phyloP scores from a whole-genome alignment of 2,888 invertebrate species.

The Brenthis daphne region DNA sequence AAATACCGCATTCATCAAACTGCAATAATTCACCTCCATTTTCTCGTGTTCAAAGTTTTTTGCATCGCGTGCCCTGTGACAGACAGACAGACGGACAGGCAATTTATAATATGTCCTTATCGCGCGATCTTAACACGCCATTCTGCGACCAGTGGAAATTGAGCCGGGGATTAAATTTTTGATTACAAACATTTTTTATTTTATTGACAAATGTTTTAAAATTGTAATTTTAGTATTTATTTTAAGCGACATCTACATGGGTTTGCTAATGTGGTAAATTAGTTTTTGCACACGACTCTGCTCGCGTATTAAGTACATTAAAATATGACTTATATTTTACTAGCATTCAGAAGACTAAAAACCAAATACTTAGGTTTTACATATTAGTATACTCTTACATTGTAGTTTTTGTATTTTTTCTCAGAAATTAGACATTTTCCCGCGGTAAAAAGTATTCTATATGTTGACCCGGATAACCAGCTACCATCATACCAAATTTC shows the following conservation, averaged over 20 bases:
- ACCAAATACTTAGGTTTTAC: too few relatives aligned
- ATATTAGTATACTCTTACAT: too few relatives aligned
- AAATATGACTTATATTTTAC: too few relatives aligned
- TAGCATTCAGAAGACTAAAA: too few relatives aligned
- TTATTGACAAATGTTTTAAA: not conserved
- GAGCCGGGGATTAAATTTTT: conserved; percentile 39
- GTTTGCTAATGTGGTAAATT: too few relatives aligned
- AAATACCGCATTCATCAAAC: conserved; percentile 26
- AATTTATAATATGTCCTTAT: conserved; percentile 81
- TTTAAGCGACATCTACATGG: not conserved
- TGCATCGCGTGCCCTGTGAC: conserved; percentile 78
- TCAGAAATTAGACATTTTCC: too few relatives aligned
- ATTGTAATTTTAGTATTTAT: not conserved
- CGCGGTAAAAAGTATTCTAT: too few relatives aligned
- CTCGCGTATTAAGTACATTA: too few relatives aligned
- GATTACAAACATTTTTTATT: not conserved
- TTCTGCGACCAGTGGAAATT: conserved; percentile 44
- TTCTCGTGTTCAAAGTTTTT: conserved; percentile 59
- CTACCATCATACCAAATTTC: too few relatives aligned
- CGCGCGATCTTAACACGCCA: conserved; percentile 63
- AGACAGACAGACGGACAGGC: conserved; percentile 78
- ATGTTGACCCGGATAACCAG: too few relatives aligned
- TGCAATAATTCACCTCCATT: conserved; percentile 20
- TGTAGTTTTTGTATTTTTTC: too few relatives aligned
- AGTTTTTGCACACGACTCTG: too few relatives aligned